Conservation (phyloP, 2,113 vertebrate species). For the Procavia capensis region DNA sequence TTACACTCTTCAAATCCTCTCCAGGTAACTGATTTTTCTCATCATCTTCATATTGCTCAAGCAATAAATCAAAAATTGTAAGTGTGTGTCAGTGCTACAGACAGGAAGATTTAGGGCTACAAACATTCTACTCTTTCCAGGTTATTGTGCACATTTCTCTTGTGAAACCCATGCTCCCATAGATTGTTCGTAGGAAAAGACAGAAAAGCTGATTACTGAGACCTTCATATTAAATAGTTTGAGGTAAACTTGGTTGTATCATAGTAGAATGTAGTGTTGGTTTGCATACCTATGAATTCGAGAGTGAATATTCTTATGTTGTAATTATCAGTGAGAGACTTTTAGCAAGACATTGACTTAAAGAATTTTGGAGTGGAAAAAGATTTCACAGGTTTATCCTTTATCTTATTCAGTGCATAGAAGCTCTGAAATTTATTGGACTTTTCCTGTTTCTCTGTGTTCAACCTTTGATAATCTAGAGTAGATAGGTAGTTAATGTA, state of each 20-base stretch:
- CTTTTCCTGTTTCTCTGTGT: slow-evolving; percentile 30
- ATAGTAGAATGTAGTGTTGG: not conserved
- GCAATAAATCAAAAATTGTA: not conserved
- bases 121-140: not conserved
- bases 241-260: not conserved
- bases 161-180: not conserved
- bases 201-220: slow-evolving; percentile 27
- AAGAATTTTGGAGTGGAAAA: slow-evolving; percentile 26
- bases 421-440: not conserved
- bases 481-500: not conserved
- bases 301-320: not conserved
- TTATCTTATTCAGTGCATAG: not conserved
- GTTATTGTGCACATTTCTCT: slow-evolving; percentile 26
- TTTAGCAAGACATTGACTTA: slow-evolving; percentile 33
- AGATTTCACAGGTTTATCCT: not conserved
- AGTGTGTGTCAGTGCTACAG: not conserved
- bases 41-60: not conserved
- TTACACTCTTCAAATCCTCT: not conserved
- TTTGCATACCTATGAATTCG: slow-evolving; percentile 44
- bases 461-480: not conserved
- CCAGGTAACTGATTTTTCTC: slow-evolving; percentile 29
- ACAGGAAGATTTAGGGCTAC: not conserved
- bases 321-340: slow-evolving; percentile 1
- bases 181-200: slow-evolving; percentile 2
- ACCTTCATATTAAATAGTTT: slow-evolving; percentile 29